Evolutionary conservation across 1,140 invertebrate genomes (phyloP), one percentile per base, ranked within the genome.

Genomic region (Maconellicoccus hirsutus): DNA sequence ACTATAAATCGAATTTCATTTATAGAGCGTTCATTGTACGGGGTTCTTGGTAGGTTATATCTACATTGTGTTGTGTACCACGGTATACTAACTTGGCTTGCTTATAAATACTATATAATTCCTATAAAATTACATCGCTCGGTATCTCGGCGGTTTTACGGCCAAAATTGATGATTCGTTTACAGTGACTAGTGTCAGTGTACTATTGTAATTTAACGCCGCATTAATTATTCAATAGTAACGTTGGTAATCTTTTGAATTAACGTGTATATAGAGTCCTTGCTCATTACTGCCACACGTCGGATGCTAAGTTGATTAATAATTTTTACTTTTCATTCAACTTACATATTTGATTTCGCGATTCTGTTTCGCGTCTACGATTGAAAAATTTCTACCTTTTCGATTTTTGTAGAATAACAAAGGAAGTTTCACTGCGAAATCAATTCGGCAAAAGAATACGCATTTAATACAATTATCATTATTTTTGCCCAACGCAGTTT

Each of bases 121-220:
- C 42, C 42, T 52, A 52, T 52, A 52, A 52, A 52, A 52, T 52
- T 52, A 52, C 42, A 52, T 52, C 12, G 42, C n/a, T 8, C n/a
- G 2, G n/a, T 52, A 2, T 52, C n/a, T 52, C 42, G 16, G 10
- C 16, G 42, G 42, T 52, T 14, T 52, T 52, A 16, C n/a, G 42
- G 16, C 42, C n/a, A 52, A 52, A 52, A 52, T 52, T 52, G 42
- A 52, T 52, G 42, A 52, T 52, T 52, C 42, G 42, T 52, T 52
- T 52, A 52, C n/a, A 3, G 12, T 52, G 42, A 52, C 16, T 16
- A 19, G n/a, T 52, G 42, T 52, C n/a, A 16, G 42, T 16, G n/a
- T 52, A 52, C n/a, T 8, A 52, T 52, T 52, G 42, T 16, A 52
- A 52, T 52, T 52, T 52, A 52, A 52, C 42, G 42, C 42, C 42